Base-by-base conservation (phyloP, 2,888 invertebrate genomes). In the Quadriops clusia region DNA sequence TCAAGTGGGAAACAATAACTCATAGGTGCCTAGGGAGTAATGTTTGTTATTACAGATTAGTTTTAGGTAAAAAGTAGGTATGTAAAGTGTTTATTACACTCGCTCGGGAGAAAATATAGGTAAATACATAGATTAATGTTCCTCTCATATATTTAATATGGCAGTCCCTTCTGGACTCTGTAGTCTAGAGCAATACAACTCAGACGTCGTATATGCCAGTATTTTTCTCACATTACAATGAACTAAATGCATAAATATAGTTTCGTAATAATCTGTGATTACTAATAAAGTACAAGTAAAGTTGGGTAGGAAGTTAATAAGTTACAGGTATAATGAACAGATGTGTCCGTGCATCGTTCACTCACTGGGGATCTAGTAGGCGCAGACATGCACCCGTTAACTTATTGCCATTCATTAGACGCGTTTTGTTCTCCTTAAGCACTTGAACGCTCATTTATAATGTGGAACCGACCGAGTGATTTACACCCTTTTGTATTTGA, bases 351-450 rank as follows among this genome's bases (percentile, higher is more conserved):
- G 39, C 43, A 44, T 44, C 44, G 36, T 35, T 44, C 43, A 44
- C 39, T 36, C 40, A 26, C 34, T 41, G 36, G 39, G 38, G 36
- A 36, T 33, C 42, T 39, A 34, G 40, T 42, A 43, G 43, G 42
- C 42, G 46, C 42, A 42, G 44, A 43, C 42, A 44, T 39, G 43
- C 43, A 41, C 46, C 46, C 44, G 46, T 45, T 46, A 46, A 45
- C 47, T 49, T 47, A 46, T 48, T 47, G 46, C 49, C 41, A 47
- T 51, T 52, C 50, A 51, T 52, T 51, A 51, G 45, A 40, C 39
- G 44, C 41, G 46, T 49, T 52, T 52, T 50, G 46, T 51, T 51
- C 49, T 45, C 46, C 49, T 49, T 50, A 48, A 46, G 42, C 36
- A 47, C 42, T 42, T 46, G 51, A 49, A 43, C 38, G 49, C 44